Base-by-base conservation (phyloP, 2,888 invertebrate genomes). In the Boloria euphrosyne region DNA sequence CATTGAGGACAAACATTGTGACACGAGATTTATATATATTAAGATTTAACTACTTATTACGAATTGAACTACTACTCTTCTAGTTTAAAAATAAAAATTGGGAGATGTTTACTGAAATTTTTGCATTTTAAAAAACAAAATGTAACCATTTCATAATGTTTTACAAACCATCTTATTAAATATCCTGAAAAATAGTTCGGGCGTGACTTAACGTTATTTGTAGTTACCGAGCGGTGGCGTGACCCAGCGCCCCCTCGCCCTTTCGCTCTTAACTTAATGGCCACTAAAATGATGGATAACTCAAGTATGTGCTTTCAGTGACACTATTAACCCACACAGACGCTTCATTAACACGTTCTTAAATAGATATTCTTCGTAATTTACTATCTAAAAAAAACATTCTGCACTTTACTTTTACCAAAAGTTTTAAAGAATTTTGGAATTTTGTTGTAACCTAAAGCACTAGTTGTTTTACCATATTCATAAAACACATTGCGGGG, bases 241-340 rank as follows among this genome's bases (percentile, higher is more conserved):
- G 89, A 85, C 87, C 82, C 74, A 80, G 74, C 85, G 84, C 85
- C 79, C 85, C 86, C 84, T 81, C 71, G 77, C 78, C 83, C 80
- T 69, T 78, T 82, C 80, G 76, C 78, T 75, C 79, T 80, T 77
- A 77, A 78, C 78, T 76, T 89, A 89, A 88, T 87, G 83, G 85
- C 81, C 78, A 76, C 78, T 80, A 75, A 80, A 82, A 85, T 90
- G 89, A 89, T 88, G 86, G 87, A 89, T 89, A 76, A 79, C 80
- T 75, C 73, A 76, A 80, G 77, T 80, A 79, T 78, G 73, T 79
- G 72, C 80, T 80, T 78, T 75, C 77, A 75, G 75, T 72, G 76
- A 72, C 75, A 71, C 73, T 77, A 71, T 78, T 76, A 74, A 76
- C 65, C 62, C 43, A 57, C 61, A 63, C 59, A 61, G 65, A 51